Conservation (phyloP, 1,140 invertebrate species). For the Eumaeus atala region DNA sequence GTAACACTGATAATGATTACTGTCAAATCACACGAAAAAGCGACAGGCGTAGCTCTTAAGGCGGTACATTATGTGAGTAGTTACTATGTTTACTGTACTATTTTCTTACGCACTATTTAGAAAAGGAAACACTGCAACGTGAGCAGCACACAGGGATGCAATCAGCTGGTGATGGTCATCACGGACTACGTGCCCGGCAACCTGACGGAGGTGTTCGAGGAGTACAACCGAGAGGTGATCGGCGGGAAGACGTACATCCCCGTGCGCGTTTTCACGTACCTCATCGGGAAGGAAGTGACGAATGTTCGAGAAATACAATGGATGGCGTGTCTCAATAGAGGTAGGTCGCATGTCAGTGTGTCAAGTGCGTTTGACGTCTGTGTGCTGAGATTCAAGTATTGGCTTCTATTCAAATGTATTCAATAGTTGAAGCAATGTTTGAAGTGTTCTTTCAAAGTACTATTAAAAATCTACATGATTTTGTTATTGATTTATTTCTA, state of each 20-base stretch:
- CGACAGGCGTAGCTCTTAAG: no score
- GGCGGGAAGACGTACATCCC: conserved; percentile 77
- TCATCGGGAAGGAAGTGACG: conserved; percentile 95
- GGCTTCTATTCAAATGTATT: no score
- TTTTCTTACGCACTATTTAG: conserved; percentile 26
- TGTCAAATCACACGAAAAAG: no score
- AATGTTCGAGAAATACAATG: conserved; percentile 93
- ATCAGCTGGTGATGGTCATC: conserved; percentile 98
- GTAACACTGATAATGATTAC: no score
- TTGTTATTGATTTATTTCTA: no score
- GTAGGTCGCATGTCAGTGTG: conserved; percentile 61
- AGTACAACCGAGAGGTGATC: conserved; percentile 85
- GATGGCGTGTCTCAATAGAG: conserved; percentile 97
- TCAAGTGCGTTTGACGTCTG: background rate
- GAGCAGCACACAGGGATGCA: conserved; percentile 82
- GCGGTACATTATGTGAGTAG: no score
- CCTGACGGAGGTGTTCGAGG: conserved; percentile 89
- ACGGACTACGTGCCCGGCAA: conserved; percentile 97
- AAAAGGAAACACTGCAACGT: conserved; percentile 71
- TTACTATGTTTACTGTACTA: background rate
- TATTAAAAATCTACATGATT: no score
- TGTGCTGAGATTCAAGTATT: no score
- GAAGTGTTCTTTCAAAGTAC: no score
- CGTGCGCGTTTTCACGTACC: conserved; percentile 96
- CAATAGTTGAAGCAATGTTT: no score